phyloP scores from a whole-genome alignment of 2,113 vertebrate genomes.

The Blennius ocellaris region DNA sequence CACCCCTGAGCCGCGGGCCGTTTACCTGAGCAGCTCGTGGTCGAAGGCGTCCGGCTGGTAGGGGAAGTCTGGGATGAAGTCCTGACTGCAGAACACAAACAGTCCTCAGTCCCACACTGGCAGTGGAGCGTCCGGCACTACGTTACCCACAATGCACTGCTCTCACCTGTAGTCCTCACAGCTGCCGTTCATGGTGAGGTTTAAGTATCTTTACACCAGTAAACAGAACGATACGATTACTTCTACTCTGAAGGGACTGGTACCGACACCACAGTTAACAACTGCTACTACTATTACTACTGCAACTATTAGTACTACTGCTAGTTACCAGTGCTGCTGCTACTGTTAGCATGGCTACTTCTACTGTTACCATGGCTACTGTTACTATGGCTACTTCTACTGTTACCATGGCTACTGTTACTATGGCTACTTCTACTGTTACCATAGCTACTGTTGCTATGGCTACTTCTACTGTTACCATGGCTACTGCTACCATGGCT shows the following conservation, averaged over 20 bases:
- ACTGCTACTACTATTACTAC: background rate
- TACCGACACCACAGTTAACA: background rate
- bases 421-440: background rate
- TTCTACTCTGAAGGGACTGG: background rate
- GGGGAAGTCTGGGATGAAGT: slow-evolving; percentile 77
- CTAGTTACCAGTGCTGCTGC: too few species aligned
- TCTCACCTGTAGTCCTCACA: slow-evolving; percentile 82
- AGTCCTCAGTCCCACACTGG: background rate
- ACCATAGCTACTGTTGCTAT: background rate
- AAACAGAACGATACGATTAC: background rate
- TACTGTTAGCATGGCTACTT: background rate
- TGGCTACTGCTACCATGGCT: too few species aligned
- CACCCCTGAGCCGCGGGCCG: slow-evolving; percentile 35
- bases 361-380: too few species aligned
- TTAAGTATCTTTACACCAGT: slow-evolving; percentile 67
- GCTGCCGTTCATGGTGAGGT: slow-evolving; percentile 72
- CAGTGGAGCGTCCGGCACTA: too few species aligned
- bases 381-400: too few species aligned
- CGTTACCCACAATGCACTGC: too few species aligned
- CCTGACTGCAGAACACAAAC: slow-evolving; percentile 71
- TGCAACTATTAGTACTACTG: background rate
- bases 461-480: too few species aligned
- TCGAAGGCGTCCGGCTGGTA: slow-evolving; percentile 65
- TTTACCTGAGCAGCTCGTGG: slow-evolving; percentile 80
- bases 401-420: too few species aligned